Percentiles rank a stretch among this genome's conserved stretches.
Conservation (phyloP, 2,797 vertebrate species). For the Morelia viridis region DNA sequence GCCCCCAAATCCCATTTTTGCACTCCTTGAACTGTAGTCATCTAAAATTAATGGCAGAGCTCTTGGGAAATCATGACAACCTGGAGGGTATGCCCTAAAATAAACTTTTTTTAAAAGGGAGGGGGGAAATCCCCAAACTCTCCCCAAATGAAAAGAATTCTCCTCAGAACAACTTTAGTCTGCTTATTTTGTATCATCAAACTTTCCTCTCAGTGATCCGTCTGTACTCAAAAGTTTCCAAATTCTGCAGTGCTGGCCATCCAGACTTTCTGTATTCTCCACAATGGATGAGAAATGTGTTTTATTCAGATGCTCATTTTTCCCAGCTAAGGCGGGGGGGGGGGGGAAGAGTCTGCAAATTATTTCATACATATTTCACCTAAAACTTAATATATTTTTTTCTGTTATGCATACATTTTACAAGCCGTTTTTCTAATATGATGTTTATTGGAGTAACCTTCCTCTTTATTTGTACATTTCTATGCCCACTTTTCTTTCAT, state of each 20-base stretch:
- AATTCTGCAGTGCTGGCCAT: not conserved
- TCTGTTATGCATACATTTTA: not conserved
- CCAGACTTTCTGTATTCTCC: not conserved
- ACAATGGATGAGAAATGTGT: not conserved
- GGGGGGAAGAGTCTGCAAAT: not conserved
- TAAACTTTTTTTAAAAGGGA: not conserved
- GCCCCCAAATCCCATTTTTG: not conserved
- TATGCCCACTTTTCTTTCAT: not conserved
- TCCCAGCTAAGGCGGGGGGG: not conserved
- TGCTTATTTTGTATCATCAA: not conserved
- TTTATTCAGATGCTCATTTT: not conserved
- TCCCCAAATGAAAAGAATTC: not conserved
- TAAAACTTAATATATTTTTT: not conserved
- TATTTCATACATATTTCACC: not conserved
- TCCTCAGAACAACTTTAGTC: not conserved
- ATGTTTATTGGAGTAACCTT: not conserved
- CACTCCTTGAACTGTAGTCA: not conserved
- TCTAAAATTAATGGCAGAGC: not conserved
- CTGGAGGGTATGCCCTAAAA: not conserved
- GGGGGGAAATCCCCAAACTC: not conserved
- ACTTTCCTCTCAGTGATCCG: not conserved
- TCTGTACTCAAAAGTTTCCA: not conserved
- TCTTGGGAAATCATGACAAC: not conserved
- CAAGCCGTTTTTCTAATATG: not conserved
- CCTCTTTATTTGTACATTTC: not conserved